These are phyloP conservation scores for Desmodus rotundus DNA, from an alignment of 2,113 vertebrate species.

Conservation along the genomic window DNA sequence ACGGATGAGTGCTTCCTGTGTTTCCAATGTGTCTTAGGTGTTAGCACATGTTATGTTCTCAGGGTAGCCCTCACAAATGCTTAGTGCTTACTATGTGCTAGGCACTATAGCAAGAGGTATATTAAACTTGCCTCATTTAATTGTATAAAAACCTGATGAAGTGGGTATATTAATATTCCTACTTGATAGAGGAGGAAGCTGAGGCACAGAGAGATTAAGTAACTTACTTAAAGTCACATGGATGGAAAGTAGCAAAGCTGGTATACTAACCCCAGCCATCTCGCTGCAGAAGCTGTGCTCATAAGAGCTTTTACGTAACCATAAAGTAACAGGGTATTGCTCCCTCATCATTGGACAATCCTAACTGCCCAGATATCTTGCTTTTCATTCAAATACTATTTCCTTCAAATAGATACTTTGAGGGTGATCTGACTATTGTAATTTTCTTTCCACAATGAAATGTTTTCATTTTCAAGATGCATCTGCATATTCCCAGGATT, in stretches of 20 bases:
- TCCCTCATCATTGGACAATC: background rate
- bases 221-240: background rate
- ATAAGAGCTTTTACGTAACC: background rate
- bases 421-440: background rate
- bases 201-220: background rate
- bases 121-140: background rate
- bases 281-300: background rate
- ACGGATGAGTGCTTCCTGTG: background rate
- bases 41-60: background rate
- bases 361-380: background rate
- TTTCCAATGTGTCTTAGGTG: background rate
- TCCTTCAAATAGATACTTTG: background rate
- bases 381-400: background rate
- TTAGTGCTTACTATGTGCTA: background rate
- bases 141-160: background rate
- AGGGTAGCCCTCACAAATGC: background rate
- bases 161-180: background rate
- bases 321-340: background rate
- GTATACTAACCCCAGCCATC: background rate
- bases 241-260: background rate
- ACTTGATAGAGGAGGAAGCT: background rate
- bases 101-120: background rate
- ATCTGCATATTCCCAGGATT: background rate
- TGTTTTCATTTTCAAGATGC: conserved; percentile 24
- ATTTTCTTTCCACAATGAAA: background rate